A percentile compares a stretch with the other conserved stretches of the same genome.
phyloP scores from a whole-genome alignment of 2,113 vertebrate species.

The Octodon degus region DNA sequence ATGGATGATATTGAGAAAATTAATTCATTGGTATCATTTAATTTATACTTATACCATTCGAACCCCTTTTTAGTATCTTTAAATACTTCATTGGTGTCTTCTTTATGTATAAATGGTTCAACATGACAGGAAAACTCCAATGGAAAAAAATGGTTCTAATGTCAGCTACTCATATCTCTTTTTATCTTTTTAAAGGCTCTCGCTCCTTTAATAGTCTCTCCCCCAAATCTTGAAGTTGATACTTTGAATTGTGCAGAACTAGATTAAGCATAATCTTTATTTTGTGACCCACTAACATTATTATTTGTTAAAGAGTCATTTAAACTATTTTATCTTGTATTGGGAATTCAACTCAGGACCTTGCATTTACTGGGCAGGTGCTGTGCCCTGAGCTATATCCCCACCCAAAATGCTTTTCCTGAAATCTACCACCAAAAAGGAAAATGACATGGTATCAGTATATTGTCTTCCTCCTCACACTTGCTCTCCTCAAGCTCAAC shows the following conservation, averaged over 20 bases:
- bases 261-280: not conserved
- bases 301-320: not conserved
- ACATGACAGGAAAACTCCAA: not conserved
- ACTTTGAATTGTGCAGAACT: not conserved
- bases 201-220: not conserved
- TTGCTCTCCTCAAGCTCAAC: not conserved
- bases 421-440: not conserved
- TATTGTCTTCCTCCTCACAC: not conserved
- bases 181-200: not conserved
- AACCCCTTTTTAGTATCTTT: not conserved
- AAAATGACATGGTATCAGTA: not conserved
- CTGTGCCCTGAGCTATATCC: no score
- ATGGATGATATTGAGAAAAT: not conserved
- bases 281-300: not conserved
- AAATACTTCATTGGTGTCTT: not conserved
- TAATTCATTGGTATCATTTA: not conserved
- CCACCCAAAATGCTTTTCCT: not conserved
- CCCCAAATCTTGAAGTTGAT: not conserved
- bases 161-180: not conserved
- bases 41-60: not conserved
- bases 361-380: no score
- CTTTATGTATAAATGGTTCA: not conserved
- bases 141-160: not conserved
- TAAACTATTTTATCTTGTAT: not conserved
- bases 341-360: no score